Evolutionary conservation across 2,888 invertebrate species (phyloP).

Genomic region (Prosopocoilus inquinatus): DNA sequence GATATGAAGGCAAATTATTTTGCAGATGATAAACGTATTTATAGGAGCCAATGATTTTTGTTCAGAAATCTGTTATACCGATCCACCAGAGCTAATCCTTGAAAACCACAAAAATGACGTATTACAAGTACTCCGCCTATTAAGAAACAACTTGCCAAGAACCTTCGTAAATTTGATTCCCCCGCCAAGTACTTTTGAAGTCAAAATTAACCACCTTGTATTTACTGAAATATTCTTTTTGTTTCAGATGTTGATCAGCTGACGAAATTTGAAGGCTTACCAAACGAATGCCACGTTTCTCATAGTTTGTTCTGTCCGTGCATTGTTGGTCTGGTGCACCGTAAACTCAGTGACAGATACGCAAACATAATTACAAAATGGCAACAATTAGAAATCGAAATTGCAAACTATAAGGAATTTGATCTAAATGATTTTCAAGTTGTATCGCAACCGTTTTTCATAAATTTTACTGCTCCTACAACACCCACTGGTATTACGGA

Average conservation of each 20-base stretch:
- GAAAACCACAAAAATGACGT: constrained; percentile 54
- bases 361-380: constrained; percentile 55
- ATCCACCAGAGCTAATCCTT: constrained; percentile 48
- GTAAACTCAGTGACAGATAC: constrained; percentile 41
- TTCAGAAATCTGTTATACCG: constrained; percentile 53
- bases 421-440: constrained; percentile 59
- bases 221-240: not conserved
- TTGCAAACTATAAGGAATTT: constrained; percentile 52
- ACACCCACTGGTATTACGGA: constrained; percentile 50
- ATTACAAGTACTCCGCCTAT: constrained; percentile 50
- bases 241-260: constrained; percentile 49
- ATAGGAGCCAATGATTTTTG: constrained; percentile 66
- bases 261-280: constrained; percentile 45
- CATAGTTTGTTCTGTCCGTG: constrained; percentile 59
- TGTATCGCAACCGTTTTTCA: constrained; percentile 55
- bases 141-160: constrained; percentile 60
- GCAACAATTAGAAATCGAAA: constrained; percentile 54
- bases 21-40: constrained; percentile 57
- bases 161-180: constrained; percentile 59
- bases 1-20: constrained; percentile 15
- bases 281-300: constrained; percentile 48
- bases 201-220: not conserved
- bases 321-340: constrained; percentile 49
- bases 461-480: constrained; percentile 49
- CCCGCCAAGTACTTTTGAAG: constrained; percentile 49